Evolutionary conservation across 2,888 invertebrate genomes (phyloP), one percentile per base, ranked within the genome.

Genomic region (Neelides folsomi): DNA sequence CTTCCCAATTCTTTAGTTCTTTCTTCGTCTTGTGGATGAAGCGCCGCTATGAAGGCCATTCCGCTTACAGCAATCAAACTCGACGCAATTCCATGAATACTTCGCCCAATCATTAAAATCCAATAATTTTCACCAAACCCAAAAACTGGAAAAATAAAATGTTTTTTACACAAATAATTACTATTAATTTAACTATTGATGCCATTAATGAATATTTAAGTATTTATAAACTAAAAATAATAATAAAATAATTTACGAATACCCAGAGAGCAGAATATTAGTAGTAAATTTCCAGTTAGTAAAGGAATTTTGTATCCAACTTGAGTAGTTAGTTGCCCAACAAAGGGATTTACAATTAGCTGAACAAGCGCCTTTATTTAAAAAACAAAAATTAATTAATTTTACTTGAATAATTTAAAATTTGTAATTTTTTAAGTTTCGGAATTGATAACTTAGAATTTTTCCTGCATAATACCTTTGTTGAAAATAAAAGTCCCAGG

Each of bases 71-170:
- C 79, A 52, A 84, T 79, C 60, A 84, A 82, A 1, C 86, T 81
- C 1, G 87, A 87, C 9, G 84, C 83, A 49, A 86, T 72, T 1
- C 87, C 88, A 67, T 88, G 87, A 13, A 86, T 70, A 47, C 82
- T 81, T 55, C 88, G 73, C 0, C 86, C 87, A 45, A 83, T 65
- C 59, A 87, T 76, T 56, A 87, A 71, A 3, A 79, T 70, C 51
- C 74, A 72, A 68, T 82, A 86, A 2, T 79, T 78, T 66, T 80
- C 78, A 1, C 83, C 83, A 62, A 82, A 77, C 2, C 84, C 82
- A 70, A 83, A 87, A 55, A 83, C 86, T 87, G 67, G 56, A 52
- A 45, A 58, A 54, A 38, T 47, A 36, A 49, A 47, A 35, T n/a
- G n/a, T n/a, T n/a, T n/a, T n/a, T n/a, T n/a, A n/a, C n/a, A n/a